Conservation (phyloP, 1,140 invertebrate genomes). For the Araneus ventricosus region DNA sequence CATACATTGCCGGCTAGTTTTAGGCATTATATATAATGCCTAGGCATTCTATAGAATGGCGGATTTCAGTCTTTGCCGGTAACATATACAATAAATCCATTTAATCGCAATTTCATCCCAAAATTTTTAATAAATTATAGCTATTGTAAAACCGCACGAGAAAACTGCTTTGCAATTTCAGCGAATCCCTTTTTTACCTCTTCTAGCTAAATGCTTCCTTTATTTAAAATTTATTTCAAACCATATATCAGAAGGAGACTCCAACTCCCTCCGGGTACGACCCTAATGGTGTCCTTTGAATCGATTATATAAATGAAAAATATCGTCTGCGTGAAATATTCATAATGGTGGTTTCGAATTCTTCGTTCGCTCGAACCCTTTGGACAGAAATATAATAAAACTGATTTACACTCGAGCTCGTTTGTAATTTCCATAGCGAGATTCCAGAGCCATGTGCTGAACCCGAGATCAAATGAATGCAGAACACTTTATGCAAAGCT, state of each 20-base stretch:
- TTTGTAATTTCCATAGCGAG: conserved; percentile 7
- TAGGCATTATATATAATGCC: too few relatives aligned
- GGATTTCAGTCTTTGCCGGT: too few relatives aligned
- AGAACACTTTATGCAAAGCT: too few relatives aligned
- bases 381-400: conserved; percentile 58
- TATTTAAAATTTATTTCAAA: conserved; percentile 7
- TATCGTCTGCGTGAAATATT: conserved; percentile 48
- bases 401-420: conserved; percentile 51
- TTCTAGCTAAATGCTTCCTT: background rate
- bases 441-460: background rate
- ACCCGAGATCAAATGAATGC: background rate
- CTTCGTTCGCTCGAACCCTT: conserved; percentile 13
- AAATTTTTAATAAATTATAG: background rate
- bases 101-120: background rate
- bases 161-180: background rate
- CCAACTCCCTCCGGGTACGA: background rate
- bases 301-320: conserved; percentile 59
- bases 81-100: conserved; percentile 10
- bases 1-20: too few relatives aligned
- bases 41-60: too few relatives aligned
- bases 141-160: background rate
- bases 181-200: background rate
- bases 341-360: conserved; percentile 22
- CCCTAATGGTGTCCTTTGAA: conserved; percentile 34
- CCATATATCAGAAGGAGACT: background rate